Base-by-base conservation (phyloP, 2,113 vertebrate genomes). In the Columba livia region DNA sequence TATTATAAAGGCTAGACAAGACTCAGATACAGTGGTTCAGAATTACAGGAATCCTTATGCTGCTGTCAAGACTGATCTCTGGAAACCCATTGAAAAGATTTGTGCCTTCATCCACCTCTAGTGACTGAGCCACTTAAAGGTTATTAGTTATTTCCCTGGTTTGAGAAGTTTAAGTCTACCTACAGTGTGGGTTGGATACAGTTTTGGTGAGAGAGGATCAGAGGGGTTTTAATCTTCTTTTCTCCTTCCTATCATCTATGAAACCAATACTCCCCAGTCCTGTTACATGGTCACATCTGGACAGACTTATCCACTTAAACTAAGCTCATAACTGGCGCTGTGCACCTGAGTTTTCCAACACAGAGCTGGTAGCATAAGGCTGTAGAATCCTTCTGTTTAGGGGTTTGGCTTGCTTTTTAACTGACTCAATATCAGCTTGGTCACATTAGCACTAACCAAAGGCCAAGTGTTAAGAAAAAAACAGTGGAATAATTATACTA, bases 311-410 rank as follows among this genome's bases (percentile, higher is more conserved):
- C 4, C 26, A 56, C 6, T 40, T 13, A 48, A 79, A 61, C 6
- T 19, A 42, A 75, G 15, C 28, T 44, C 5, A 2, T 24, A 75
- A 64, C 0, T 67, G 14, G 3, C 8, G 4, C 8, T 3, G 1
- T 47, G 20, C 25, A 36, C 57, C 26, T 42, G 40, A 42, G 6
- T 31, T 81, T 86, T 42, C 31, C 17, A 67, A 38, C 9, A 78
- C 8, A 36, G 12, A 67, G 4, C 4, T 70, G 23, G 21, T 15
- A 64, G 26, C 5, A 32, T 1, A 78, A 17, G 4, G 14, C 6
- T 42, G 4, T 51, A 8, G 25, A 77, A 51, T 32, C 12, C 1
- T 36, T 44, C 20, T 61, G 3, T 73, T 69, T 29, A 38, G 32
- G 9, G 12, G 10, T 54, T 72, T 72, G 13, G 17, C 9, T 79